These are phyloP conservation scores for Halocynthia aurantium DNA, from an alignment of 23 tunicate genomes.

Conservation along the genomic window DNA sequence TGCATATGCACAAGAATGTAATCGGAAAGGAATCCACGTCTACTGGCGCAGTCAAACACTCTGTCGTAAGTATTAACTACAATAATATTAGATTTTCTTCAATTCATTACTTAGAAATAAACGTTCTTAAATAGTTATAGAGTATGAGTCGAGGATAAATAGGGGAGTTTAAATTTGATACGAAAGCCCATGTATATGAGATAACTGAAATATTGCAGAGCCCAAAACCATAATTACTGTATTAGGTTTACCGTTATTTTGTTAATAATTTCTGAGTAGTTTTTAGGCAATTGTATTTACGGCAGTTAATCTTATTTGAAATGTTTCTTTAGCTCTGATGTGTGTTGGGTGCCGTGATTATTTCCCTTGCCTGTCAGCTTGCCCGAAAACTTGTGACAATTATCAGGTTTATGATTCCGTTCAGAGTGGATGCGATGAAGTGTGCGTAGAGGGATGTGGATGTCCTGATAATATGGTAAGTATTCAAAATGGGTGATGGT, in stretches of 20 bases:
- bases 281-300: background rate
- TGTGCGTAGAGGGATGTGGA: constrained; percentile 32
- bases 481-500: background rate
- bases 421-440: constrained; percentile 14
- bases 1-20: constrained; percentile 40
- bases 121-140: too few relatives aligned
- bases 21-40: constrained; percentile 27
- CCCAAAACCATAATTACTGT: too few relatives aligned
- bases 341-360: constrained; percentile 30
- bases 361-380: constrained; percentile 25
- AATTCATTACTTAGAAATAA: too few relatives aligned
- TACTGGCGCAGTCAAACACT: constrained; percentile 23
- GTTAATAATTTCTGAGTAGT: too few relatives aligned
- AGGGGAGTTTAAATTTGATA: too few relatives aligned
- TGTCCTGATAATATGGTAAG: constrained; percentile 19
- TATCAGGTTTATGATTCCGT: constrained; percentile 15
- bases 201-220: too few relatives aligned
- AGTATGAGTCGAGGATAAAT: too few relatives aligned
- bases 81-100: too few relatives aligned
- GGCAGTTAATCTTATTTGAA: background rate
- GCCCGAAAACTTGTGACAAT: constrained; percentile 38
- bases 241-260: too few relatives aligned
- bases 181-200: too few relatives aligned
- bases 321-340: constrained; percentile 8
- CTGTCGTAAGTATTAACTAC: constrained; percentile 5